Evolutionary conservation across 1,140 invertebrate species (phyloP), one percentile per base, ranked within the genome.

Genomic region (Bombus waltoni): DNA sequence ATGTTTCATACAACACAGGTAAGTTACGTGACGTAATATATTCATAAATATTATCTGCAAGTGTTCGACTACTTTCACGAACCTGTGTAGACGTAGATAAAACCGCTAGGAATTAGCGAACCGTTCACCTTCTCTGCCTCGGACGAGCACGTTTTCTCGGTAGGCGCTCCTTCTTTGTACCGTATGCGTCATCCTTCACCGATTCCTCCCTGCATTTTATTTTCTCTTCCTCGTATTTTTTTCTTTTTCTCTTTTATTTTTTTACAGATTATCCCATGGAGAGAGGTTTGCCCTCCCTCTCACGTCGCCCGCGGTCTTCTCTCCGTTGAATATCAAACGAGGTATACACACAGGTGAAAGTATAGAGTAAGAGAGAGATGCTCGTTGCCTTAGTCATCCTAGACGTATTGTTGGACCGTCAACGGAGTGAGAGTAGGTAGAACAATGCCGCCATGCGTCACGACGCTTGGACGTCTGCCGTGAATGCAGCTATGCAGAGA

Each of bases 391-490:
- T 89, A 89, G 87, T 89, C 88, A 89, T 89, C 87, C 83, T 89
- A 89, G 83, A 89, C 84, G 83, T 83, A 88, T 89, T 81, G 88
- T 74, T 76, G 68, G 22, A 32, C 42, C 75, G 40, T 78, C 75
- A 65, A 68, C 68, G 79, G 66, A 71, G 57, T 5, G 57, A 77
- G 88, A 70, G 85, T 89, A 87, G 88, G 81, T 83, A 84, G 88
- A 90, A 90, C 88, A 90, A 90, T 90, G 85, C 84, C 76, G 15
- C 66, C 75, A 88, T 89, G 87, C 87, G 88, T 89, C 88, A 89
- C 80, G 71, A 89, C 76, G 87, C 76, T 65, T 65, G 66, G 53
- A 72, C 76, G 87, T 74, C 70, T 57, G 77, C 83, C 74, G 35
- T 65, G 65, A 75, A 76, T 57, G 72, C 75, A 22, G 65, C 73